Evolutionary conservation across 30 jellyfish, hydroid and myxozoan species (phyloP).

Genomic region (Hydractinia symbiolongicarpus): DNA sequence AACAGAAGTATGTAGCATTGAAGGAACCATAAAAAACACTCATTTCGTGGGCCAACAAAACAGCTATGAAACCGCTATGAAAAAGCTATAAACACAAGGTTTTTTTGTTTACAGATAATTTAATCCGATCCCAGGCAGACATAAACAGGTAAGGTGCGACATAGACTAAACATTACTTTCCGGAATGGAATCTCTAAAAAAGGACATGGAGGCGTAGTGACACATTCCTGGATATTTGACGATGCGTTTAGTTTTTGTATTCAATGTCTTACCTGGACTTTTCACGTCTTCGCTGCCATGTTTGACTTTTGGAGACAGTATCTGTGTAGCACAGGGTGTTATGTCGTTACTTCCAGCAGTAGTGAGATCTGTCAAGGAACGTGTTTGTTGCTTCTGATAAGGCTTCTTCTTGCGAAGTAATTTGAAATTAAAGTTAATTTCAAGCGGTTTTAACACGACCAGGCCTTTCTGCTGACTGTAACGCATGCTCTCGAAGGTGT

Average conservation of each 20-base stretch:
- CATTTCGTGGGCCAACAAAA: too few species aligned
- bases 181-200: slow-evolving; percentile 1
- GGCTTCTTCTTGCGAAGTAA: slow-evolving; percentile 22
- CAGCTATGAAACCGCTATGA: too few species aligned
- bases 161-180: slow-evolving; percentile 6
- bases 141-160: not conserved
- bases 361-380: slow-evolving; percentile 15
- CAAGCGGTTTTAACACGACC: slow-evolving; percentile 15
- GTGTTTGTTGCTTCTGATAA: slow-evolving; percentile 28
- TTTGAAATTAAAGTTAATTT: slow-evolving; percentile 15
- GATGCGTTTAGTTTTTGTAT: not conserved
- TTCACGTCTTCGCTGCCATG: not conserved
- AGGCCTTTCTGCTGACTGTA: not conserved
- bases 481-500: too few species aligned
- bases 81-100: too few species aligned
- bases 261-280: slow-evolving; percentile 4
- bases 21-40: too few species aligned
- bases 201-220: slow-evolving; percentile 1
- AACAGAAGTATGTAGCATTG: too few species aligned
- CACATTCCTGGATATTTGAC: not conserved
- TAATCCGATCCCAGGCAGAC: not conserved
- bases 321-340: not conserved
- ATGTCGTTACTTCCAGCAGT: not conserved
- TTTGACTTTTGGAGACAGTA: slow-evolving; percentile 5
- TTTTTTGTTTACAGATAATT: too few species aligned